Evolutionary conservation across 2,113 vertebrate genomes (phyloP).

Genomic region (Microcebus griseorufus): DNA sequence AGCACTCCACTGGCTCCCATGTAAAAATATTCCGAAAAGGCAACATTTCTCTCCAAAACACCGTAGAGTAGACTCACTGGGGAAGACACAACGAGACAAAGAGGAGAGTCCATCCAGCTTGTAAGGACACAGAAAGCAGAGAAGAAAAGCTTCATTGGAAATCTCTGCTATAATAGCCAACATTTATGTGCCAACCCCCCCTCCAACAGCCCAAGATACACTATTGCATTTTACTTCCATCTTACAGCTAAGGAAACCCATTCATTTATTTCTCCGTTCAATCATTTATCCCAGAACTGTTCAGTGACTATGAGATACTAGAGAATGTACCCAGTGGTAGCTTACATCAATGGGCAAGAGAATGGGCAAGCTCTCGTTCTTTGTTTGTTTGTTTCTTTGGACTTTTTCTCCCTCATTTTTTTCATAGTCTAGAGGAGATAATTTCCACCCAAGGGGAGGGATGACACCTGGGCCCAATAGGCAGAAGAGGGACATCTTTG

Average conservation of each 20-base stretch:
- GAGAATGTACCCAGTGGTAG: not conserved
- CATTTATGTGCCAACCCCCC: not conserved
- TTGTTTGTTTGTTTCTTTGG: not conserved
- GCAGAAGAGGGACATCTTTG: not conserved
- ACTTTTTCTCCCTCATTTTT: not conserved
- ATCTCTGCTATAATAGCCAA: not conserved
- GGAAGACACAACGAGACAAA: not conserved
- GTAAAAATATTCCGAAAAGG: not conserved
- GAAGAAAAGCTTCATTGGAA: too few relatives aligned
- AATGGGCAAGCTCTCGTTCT: not conserved
- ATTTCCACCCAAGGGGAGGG: not conserved
- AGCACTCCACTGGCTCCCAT: not conserved
- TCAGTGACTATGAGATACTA: not conserved
- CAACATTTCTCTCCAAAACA: not conserved
- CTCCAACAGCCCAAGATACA: not conserved
- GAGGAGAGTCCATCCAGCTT: not conserved
- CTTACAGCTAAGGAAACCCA: not conserved
- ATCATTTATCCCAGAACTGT: not conserved
- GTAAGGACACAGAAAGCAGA: not conserved
- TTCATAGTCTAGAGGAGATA: not conserved
- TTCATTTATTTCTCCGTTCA: not conserved
- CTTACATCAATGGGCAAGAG: not conserved
- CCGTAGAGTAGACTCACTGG: accelerated
- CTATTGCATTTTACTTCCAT: not conserved
- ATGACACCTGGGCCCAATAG: not conserved